Conservation (phyloP, 2,113 vertebrate genomes). For the Cranoglanis bouderius region DNA sequence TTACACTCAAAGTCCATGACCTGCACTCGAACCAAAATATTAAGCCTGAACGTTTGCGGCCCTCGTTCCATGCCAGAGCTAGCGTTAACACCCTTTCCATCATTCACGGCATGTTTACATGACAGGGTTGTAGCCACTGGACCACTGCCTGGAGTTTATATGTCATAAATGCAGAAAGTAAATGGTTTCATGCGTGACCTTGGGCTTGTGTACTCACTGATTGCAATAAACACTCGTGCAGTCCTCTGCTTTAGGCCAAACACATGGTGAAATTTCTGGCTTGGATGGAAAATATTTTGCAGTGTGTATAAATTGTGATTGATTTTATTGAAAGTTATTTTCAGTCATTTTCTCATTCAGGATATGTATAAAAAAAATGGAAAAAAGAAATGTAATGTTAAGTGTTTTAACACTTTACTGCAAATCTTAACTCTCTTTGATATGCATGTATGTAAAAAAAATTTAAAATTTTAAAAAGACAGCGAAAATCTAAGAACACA, state of each 20-base stretch:
- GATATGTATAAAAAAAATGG: neutral
- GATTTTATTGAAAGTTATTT: neutral
- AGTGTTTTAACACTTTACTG: neutral
- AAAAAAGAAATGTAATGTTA: neutral
- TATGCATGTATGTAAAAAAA: neutral
- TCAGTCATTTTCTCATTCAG: neutral
- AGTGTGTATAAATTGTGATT: neutral
- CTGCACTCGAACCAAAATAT: slow-evolving; percentile 45
- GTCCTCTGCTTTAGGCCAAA: neutral
- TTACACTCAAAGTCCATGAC: slow-evolving; percentile 36
- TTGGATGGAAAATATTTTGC: neutral
- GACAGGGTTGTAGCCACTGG: slow-evolving; percentile 60
- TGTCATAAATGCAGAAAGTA: slow-evolving; percentile 52
- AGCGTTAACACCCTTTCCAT: slow-evolving; percentile 69
- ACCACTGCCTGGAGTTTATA: slow-evolving; percentile 65
- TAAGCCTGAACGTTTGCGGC: slow-evolving; percentile 31
- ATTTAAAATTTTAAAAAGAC: neutral
- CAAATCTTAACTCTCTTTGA: neutral
- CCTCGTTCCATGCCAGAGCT: slow-evolving; percentile 37
- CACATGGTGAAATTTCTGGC: neutral
- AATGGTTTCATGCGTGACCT: slow-evolving; percentile 58
- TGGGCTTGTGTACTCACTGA: slow-evolving; percentile 46
- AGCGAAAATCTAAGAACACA: neutral
- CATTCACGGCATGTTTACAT: slow-evolving; percentile 67
- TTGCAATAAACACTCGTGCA: slow-evolving; percentile 17